A percentile compares a stretch with the other conserved stretches of the same genome.
phyloP scores from a whole-genome alignment of 2,797 vertebrate species.

The Stomatorhinus walkeri region DNA sequence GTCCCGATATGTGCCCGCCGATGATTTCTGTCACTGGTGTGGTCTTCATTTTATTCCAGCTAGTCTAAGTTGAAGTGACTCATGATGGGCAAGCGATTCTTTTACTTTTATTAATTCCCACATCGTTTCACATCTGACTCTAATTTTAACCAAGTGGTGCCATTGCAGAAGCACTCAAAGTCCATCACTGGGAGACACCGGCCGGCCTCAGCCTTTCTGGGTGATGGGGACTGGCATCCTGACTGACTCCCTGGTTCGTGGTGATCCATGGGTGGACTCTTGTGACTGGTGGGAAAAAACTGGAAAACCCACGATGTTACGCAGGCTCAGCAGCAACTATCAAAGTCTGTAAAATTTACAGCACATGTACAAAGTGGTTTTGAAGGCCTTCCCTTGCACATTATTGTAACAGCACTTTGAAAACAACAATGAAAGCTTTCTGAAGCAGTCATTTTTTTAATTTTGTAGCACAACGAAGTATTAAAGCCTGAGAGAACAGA shows the following conservation, averaged over 20 bases:
- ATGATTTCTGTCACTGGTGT: not conserved
- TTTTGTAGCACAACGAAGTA: not conserved
- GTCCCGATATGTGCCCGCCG: slow-evolving; percentile 25
- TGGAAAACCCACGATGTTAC: not conserved
- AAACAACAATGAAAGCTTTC: not conserved
- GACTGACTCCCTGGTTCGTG: not conserved
- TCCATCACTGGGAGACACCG: not conserved
- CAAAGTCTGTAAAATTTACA: not conserved
- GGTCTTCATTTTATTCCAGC: not conserved
- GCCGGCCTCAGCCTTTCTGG: not conserved
- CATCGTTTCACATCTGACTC: not conserved
- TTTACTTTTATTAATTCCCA: not conserved
- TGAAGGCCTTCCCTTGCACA: not conserved
- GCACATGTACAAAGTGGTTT: not conserved
- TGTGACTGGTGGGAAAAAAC: not conserved
- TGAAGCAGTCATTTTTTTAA: not conserved
- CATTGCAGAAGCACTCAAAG: not conserved
- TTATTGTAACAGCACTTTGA: not conserved
- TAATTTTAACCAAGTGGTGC: not conserved
- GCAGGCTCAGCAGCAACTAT: not conserved
- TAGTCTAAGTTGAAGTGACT: not conserved
- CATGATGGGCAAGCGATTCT: not conserved
- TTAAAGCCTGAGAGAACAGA: not conserved
- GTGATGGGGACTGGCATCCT: not conserved
- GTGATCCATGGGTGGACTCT: not conserved